phyloP scores from a whole-genome alignment of 2,797 vertebrate genomes.

The Syngnathus rostellatus region DNA sequence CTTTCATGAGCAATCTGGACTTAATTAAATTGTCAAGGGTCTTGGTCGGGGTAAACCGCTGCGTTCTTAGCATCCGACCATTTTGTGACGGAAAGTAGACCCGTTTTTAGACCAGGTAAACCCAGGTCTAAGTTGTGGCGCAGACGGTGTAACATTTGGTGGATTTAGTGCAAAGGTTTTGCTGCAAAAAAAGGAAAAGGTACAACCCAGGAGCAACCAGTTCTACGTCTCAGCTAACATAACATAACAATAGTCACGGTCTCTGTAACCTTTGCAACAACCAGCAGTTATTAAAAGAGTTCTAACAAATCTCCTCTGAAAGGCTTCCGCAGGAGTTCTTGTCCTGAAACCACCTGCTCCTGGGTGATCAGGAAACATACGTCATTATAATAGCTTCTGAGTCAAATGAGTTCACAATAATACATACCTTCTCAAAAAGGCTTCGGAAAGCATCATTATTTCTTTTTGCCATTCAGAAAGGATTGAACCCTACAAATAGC shows the following conservation, averaged over 20 bases:
- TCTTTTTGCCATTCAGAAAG: not conserved
- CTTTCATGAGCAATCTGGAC: constrained; percentile 1
- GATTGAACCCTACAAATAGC: not conserved
- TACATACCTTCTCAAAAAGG: not conserved
- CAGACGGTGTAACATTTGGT: no score
- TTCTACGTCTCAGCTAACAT: not conserved
- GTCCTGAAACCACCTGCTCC: not conserved
- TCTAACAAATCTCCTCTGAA: not conserved
- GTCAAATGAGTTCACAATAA: not conserved
- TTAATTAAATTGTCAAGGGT: not conserved
- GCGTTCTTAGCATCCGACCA: not conserved
- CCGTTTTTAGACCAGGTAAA: no score
- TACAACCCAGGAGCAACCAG: no score
- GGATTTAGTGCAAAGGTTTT: no score
- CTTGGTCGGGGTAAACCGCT: not conserved
- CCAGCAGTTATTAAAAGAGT: no score
- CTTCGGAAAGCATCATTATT: not conserved
- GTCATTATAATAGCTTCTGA: not conserved
- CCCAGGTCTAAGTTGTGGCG: no score
- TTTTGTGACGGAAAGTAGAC: no score
- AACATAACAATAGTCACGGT: not conserved
- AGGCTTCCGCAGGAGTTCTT: not conserved
- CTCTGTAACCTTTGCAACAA: no score
- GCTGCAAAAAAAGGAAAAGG: no score
- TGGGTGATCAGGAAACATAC: not conserved